phyloP scores from a whole-genome alignment of 1,140 invertebrate genomes.

The Camponotus pennsylvanicus region DNA sequence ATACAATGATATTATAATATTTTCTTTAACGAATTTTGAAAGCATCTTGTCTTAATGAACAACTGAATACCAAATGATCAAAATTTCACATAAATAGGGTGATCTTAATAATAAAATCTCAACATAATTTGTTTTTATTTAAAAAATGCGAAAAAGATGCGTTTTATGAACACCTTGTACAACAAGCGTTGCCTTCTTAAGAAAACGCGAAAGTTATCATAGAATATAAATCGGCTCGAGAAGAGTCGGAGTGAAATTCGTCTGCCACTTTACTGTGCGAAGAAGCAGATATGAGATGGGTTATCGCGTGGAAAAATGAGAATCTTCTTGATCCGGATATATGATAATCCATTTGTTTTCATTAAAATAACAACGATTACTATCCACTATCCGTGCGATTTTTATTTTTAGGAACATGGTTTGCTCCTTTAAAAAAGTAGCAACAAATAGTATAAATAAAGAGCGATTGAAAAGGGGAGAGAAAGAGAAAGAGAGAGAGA shows the following conservation, averaged over 20 bases:
- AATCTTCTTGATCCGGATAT: neutral
- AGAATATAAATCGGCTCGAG: constrained; percentile 22
- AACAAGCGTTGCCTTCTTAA: neutral
- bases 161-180: neutral
- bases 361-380: neutral
- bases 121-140: neutral
- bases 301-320: constrained; percentile 28
- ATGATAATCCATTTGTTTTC: neutral
- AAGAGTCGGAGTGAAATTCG: neutral
- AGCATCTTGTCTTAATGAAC: neutral
- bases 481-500: neutral
- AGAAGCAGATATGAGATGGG: neutral
- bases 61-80: neutral
- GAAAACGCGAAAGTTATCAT: neutral
- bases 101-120: constrained; percentile 13
- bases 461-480: neutral
- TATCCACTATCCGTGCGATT: neutral
- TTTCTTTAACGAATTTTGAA: neutral
- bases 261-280: neutral
- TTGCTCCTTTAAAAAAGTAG: neutral
- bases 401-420: constrained; percentile 10
- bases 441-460: neutral
- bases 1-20: neutral
- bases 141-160: neutral
- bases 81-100: neutral